Conservation (phyloP, 1,140 invertebrate species). For the Episyrphus balteatus region DNA sequence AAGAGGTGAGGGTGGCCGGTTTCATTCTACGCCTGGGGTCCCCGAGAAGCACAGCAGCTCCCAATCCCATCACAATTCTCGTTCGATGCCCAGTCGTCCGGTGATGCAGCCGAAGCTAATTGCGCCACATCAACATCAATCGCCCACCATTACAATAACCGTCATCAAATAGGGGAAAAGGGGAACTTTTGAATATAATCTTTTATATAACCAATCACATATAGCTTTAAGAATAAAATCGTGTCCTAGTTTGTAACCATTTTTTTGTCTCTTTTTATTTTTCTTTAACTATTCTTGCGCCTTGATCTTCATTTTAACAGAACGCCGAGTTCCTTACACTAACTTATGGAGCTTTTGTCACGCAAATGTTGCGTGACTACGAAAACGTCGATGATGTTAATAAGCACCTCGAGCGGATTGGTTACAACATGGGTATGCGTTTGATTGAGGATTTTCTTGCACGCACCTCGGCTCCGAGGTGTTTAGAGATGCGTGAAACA, state of each 20-base stretch:
- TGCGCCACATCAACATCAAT: constrained; percentile 25
- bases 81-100: constrained; percentile 13
- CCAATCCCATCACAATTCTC: constrained; percentile 3
- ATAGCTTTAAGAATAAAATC: background rate
- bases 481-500: constrained; percentile 92
- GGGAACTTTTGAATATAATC: background rate
- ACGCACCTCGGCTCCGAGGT: constrained; percentile 77
- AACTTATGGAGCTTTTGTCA: constrained; percentile 94
- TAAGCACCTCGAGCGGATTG: constrained; percentile 85
- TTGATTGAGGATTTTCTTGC: constrained; percentile 97
- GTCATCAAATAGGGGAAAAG: constrained; percentile 21
- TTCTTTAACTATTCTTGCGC: background rate
- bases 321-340: constrained; percentile 95
- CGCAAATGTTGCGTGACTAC: constrained; percentile 93
- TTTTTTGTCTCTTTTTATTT: background rate
- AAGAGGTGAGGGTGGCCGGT: constrained; percentile 90
- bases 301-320: constrained; percentile 43
- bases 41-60: constrained; percentile 10
- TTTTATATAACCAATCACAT: background rate
- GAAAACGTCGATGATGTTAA: constrained; percentile 96
- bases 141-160: constrained; percentile 32
- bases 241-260: background rate
- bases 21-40: constrained; percentile 59
- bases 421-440: constrained; percentile 96
- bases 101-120: constrained; percentile 27